Percentiles rank a stretch among this genome's conserved stretches.
Evolutionary conservation across 2,113 vertebrate genomes (phyloP).

Genomic region (Elanoides forficatus): DNA sequence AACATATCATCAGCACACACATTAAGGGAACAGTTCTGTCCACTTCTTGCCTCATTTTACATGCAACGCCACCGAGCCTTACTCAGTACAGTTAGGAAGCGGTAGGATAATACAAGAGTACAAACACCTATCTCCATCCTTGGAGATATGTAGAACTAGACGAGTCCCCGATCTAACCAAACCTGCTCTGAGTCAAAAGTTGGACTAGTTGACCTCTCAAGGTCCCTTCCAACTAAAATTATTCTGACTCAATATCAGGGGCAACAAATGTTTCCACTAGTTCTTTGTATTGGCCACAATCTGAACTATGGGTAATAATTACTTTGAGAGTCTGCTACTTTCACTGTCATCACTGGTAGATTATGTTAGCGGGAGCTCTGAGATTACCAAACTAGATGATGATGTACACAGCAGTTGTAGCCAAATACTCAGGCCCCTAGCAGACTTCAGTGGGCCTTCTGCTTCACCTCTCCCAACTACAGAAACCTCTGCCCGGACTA

Average conservation of each 20-base stretch:
- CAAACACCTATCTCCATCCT: background rate
- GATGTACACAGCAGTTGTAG: background rate
- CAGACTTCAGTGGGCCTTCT: background rate
- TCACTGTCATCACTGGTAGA: background rate
- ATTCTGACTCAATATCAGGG: background rate
- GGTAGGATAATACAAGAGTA: background rate
- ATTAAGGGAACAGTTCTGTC: rapidly evolving
- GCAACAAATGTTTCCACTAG: background rate
- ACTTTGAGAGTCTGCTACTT: background rate
- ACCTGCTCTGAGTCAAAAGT: rapidly evolving
- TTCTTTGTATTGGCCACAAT: background rate
- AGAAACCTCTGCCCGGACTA: background rate
- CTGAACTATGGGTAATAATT: background rate
- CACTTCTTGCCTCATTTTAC: background rate
- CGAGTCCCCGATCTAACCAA: background rate
- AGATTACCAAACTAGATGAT: background rate
- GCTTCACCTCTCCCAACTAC: background rate
- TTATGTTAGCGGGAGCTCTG: background rate
- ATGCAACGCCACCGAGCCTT: background rate
- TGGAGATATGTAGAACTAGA: background rate
- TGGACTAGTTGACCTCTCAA: background rate
- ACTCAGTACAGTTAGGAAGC: background rate
- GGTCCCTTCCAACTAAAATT: background rate
- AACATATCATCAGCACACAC: background rate
- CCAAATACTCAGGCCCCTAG: rapidly evolving